phyloP scores from a whole-genome alignment of 2,888 invertebrate species.

The Drosophila putrida region DNA sequence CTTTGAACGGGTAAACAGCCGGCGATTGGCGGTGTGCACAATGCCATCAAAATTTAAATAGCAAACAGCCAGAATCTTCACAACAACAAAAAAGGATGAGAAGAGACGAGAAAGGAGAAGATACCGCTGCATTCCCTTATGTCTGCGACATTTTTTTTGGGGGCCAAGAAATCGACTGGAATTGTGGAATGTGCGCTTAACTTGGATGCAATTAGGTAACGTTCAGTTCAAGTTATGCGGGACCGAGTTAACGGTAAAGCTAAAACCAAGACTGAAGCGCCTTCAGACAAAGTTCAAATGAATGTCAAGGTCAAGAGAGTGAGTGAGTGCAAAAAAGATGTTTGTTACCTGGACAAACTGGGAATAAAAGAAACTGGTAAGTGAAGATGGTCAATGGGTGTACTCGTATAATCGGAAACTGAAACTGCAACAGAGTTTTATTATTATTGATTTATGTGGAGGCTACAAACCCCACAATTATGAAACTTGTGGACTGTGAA shows the following conservation, averaged over 20 bases:
- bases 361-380: neutral
- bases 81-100: conserved; percentile 9
- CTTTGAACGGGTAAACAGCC: conserved; percentile 61
- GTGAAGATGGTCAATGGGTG: conserved; percentile 20
- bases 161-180: conserved; percentile 4
- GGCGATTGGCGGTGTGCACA: conserved; percentile 72
- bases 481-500: conserved; percentile 6
- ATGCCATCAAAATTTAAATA: conserved; percentile 82
- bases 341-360: neutral
- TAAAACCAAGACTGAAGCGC: conserved; percentile 27
- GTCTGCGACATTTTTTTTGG: conserved; percentile 76
- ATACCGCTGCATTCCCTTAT: conserved; percentile 65
- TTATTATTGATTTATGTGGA: conserved; percentile 78
- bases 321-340: neutral
- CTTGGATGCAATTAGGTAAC: conserved; percentile 66
- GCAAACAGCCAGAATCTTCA: conserved; percentile 43
- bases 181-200: conserved; percentile 45
- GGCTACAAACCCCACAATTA: conserved; percentile 76
- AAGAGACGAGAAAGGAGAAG: conserved; percentile 2
- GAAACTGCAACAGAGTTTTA: neutral
- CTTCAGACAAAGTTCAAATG: conserved; percentile 3
- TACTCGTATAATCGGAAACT: conserved; percentile 7
- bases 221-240: conserved; percentile 33
- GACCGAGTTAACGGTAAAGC: conserved; percentile 52
- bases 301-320: conserved; percentile 70